Evolutionary conservation across 2,888 invertebrate genomes (phyloP).

Genomic region (Melanchra persicariae): DNA sequence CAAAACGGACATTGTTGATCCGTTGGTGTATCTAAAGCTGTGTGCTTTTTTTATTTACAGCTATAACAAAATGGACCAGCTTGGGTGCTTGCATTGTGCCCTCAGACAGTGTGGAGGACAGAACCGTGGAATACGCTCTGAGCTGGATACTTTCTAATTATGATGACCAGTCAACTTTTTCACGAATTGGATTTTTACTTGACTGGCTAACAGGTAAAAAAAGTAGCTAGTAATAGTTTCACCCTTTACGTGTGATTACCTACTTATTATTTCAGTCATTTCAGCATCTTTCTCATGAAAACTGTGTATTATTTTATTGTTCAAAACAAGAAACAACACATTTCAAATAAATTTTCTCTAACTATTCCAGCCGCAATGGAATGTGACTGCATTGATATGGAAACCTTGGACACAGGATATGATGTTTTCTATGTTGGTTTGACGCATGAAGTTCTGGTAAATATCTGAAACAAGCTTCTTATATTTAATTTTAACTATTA

Average conservation of each 20-base stretch:
- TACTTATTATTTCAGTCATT: not conserved
- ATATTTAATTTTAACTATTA: too few species aligned
- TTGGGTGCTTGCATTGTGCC: conserved; percentile 85
- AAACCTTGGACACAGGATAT: conserved; percentile 83
- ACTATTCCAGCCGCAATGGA: conserved; percentile 85
- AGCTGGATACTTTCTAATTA: conserved; percentile 84
- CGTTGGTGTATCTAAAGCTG: not conserved
- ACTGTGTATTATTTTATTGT: not conserved
- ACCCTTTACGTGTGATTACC: not conserved
- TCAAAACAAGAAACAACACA: not conserved
- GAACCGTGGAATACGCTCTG: conserved; percentile 82
- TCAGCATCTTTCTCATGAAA: not conserved
- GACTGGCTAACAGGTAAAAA: conserved; percentile 86
- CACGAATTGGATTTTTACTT: conserved; percentile 82
- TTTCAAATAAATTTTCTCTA: not conserved
- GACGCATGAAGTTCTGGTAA: conserved; percentile 83
- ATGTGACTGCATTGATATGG: conserved; percentile 81
- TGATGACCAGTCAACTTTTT: conserved; percentile 74
- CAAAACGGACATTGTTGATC: not conserved
- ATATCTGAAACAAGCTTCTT: conserved; percentile 52
- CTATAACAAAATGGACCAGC: conserved; percentile 84
- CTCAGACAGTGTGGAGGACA: conserved; percentile 76
- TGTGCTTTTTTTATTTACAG: conserved; percentile 69
- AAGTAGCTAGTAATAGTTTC: not conserved
- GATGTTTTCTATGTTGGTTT: conserved; percentile 84